Evolutionary conservation across 2,888 invertebrate species (phyloP).

Genomic region (Torymus aiolomorphi): DNA sequence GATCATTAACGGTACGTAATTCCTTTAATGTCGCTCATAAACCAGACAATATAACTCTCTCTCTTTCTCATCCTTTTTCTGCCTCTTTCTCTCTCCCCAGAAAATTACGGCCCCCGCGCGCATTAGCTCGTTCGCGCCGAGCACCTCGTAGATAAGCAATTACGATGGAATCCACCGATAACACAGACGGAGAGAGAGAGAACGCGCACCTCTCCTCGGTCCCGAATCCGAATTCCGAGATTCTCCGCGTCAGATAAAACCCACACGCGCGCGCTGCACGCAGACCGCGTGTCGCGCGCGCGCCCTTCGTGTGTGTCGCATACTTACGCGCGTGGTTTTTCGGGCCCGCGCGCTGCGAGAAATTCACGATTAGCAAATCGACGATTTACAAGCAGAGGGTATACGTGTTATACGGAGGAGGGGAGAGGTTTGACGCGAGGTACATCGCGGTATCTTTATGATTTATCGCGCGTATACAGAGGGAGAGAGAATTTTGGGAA

Average conservation of each 20-base stretch:
- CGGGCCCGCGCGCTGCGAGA: not conserved
- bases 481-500: conserved; percentile 13
- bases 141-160: conserved; percentile 71
- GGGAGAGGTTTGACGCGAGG: conserved; percentile 17
- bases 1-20: conserved; percentile 12
- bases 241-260: conserved; percentile 59
- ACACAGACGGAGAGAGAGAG: not conserved
- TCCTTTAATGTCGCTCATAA: conserved; percentile 20
- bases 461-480: conserved; percentile 1
- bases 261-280: conserved; percentile 59
- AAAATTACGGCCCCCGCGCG: conserved; percentile 20
- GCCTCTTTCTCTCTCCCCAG: not conserved
- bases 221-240: conserved; percentile 71
- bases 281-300: conserved; percentile 42
- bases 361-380: conserved; percentile 43
- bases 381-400: conserved; percentile 15
- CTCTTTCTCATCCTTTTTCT: not conserved
- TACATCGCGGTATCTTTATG: conserved; percentile 35
- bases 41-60: conserved; percentile 10
- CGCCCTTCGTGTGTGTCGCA: too few relatives aligned
- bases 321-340: too few relatives aligned
- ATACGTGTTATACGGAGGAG: not conserved
- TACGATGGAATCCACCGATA: conserved; percentile 73
- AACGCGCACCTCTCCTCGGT: not conserved
- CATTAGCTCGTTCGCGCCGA: conserved; percentile 9